A percentile compares a stretch with the other conserved stretches of the same genome.
phyloP scores from a whole-genome alignment of 2,797 vertebrate genomes.

The Phataginus tricuspis region DNA sequence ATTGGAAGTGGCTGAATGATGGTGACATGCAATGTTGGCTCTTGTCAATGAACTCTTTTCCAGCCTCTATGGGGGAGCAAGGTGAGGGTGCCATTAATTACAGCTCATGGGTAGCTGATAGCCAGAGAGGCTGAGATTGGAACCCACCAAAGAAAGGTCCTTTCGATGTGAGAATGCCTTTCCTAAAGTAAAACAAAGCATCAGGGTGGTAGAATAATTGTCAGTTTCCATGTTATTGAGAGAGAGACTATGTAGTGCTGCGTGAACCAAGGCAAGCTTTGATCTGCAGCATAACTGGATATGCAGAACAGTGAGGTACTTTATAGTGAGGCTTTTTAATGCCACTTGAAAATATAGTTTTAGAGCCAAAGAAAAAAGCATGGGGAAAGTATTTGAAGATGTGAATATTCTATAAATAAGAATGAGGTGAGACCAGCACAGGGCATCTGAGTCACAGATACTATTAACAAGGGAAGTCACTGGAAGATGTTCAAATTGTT shows the following conservation, averaged over 20 bases:
- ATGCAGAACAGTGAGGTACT: neutral
- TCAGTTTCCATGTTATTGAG: neutral
- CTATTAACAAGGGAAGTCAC: neutral
- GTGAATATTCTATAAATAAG: conserved; percentile 43
- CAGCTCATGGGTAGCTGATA: neutral
- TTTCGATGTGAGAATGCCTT: neutral
- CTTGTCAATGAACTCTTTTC: neutral
- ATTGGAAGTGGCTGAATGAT: neutral
- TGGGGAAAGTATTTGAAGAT: neutral
- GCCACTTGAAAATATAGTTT: neutral
- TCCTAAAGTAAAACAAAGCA: conserved; percentile 16
- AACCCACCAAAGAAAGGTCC: neutral
- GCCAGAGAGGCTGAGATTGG: neutral
- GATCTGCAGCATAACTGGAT: neutral
- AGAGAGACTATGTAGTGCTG: neutral
- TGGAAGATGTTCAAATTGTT: conserved; percentile 24
- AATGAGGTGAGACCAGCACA: neutral
- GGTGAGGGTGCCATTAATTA: neutral
- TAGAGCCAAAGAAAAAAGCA: neutral
- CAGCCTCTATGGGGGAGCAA: neutral
- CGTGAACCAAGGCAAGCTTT: neutral
- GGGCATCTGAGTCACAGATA: neutral
- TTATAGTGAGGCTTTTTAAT: neutral
- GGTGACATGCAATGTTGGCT: neutral
- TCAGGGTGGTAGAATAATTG: neutral